Conservation (phyloP, 2,113 vertebrate species). For the Chitala chitala region DNA sequence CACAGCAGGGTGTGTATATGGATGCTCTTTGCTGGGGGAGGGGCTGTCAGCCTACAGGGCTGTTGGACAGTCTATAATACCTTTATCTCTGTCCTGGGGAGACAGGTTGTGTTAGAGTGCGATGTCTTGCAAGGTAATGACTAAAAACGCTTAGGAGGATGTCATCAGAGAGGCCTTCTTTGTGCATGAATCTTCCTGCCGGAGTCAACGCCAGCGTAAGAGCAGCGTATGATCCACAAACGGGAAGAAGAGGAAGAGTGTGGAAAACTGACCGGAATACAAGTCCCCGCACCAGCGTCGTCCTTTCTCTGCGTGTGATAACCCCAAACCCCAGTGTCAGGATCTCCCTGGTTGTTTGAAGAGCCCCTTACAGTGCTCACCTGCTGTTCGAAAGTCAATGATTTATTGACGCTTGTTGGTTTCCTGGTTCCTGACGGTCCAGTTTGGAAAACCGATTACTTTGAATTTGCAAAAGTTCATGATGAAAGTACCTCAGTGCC, state of each 20-base stretch:
- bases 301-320: neutral
- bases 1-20: neutral
- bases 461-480: too few relatives aligned
- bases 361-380: neutral
- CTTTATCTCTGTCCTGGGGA: constrained; percentile 21
- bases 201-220: neutral
- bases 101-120: neutral
- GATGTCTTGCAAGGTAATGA: constrained; percentile 28
- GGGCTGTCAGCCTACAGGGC: neutral
- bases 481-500: too few relatives aligned
- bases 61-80: neutral
- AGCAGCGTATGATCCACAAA: neutral
- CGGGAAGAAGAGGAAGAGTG: neutral
- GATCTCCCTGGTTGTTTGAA: neutral
- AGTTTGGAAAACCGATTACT: too few relatives aligned
- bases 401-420: too few relatives aligned
- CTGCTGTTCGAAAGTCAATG: too few relatives aligned
- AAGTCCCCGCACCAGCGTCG: too few relatives aligned
- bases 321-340: neutral
- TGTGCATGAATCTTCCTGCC: constrained; percentile 4
- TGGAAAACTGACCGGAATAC: too few relatives aligned
- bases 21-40: neutral
- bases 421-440: too few relatives aligned
- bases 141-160: constrained; percentile 22
- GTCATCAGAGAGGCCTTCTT: neutral